phyloP scores from a whole-genome alignment of 2,888 invertebrate genomes.

The Mongoloraphidia duomilia region DNA sequence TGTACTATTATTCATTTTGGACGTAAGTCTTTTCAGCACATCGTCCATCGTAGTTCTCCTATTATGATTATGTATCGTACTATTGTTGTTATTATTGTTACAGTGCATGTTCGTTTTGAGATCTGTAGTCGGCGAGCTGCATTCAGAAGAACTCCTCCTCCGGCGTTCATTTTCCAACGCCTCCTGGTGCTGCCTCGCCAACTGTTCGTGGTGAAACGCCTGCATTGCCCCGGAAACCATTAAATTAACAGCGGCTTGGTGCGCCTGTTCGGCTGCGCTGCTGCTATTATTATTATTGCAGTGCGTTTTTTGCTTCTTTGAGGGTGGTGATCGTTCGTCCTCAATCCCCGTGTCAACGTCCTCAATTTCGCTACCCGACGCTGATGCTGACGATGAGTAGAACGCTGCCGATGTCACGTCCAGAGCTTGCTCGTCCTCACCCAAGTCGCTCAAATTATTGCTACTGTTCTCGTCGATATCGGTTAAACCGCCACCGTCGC shows the following conservation, averaged over 20 bases:
- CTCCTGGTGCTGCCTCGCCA: conserved; percentile 27
- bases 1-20: conserved; percentile 69
- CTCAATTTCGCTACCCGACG: conserved; percentile 29
- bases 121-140: conserved; percentile 56
- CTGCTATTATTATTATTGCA: too few relatives aligned
- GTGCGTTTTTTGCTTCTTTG: conserved; percentile 27
- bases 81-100: conserved; percentile 47
- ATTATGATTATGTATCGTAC: conserved; percentile 48
- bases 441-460: conserved; percentile 41
- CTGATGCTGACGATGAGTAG: conserved; percentile 26
- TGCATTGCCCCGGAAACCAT: conserved; percentile 20
- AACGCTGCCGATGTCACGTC: conserved; percentile 31
- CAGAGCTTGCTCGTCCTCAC: conserved; percentile 46
- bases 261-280: conserved; percentile 3
- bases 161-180: conserved; percentile 16
- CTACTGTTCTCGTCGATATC: conserved; percentile 42
- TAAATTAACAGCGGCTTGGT: conserved; percentile 20
- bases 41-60: conserved; percentile 71
- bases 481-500: conserved; percentile 40
- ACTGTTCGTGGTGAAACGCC: conserved; percentile 41
- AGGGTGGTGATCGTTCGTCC: conserved; percentile 29
- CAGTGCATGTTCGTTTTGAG: conserved; percentile 45
- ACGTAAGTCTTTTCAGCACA: conserved; percentile 69
- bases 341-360: conserved; percentile 29
- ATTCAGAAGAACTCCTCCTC: conserved; percentile 46